Evolutionary conservation across 2,888 invertebrate species (phyloP), one percentile per base, ranked within the genome.

Genomic region (Tholera decimalis): DNA sequence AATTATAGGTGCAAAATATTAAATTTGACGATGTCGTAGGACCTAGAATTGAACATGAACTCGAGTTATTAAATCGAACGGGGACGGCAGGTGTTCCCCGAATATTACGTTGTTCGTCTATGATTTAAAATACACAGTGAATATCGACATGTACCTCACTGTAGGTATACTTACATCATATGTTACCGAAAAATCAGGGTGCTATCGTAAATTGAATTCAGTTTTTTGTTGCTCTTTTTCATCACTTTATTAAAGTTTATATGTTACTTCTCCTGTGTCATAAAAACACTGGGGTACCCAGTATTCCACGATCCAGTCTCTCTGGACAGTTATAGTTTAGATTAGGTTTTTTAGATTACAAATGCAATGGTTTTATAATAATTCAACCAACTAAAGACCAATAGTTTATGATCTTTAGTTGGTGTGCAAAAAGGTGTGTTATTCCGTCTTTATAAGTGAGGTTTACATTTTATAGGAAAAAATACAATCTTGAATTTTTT

Each of bases 1-100:
- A 44, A 33, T 49, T 39, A 33, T 51, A 74, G 55, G 80, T 80
- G 80, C 82, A 84, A 86, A 86, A 87, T 91, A 90, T 88, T 89
- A 85, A 84, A 89, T 89, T 89, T 90, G 88, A 89, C 82, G 86
- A 89, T 85, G 88, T 89, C 87, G 87, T 85, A 85, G 83, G n/a
- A n/a, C n/a, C n/a, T 83, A 87, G 89, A 88, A 92, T 92, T 90
- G 91, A 90, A 91, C 90, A 88, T 77, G 88, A 80, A 89, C 82
- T 88, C 81, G 83, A 85, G 90, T 93, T 94, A 93, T 93, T 93
- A 93, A 93, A 93, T 92, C 88, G 89, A 85, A 88, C 85, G 85
- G 79, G 82, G 73, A 86, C 83, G 83, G 83, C 93, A 93, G 93
- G 93, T 93, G 93, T 80, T 86, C 82, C 77, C 58, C 70, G 82